A percentile compares a stretch with the other conserved stretches of the same genome.
These are phyloP conservation scores for Nettapus auritus DNA, from an alignment of 2,113 vertebrate species.

Conservation along the genomic window DNA sequence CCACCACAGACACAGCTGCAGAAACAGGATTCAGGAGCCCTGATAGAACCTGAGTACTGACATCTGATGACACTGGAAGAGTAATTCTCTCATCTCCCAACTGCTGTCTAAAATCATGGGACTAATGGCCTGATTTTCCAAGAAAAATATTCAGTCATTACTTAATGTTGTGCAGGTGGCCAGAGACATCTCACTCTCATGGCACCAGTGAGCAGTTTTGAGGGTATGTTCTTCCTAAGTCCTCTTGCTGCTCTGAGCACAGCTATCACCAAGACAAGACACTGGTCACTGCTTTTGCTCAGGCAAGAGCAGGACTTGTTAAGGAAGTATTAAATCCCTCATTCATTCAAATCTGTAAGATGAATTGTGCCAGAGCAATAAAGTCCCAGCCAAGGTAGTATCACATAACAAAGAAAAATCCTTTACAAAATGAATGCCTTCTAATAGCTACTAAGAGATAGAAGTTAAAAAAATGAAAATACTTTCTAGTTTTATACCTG, in stretches of 20 bases:
- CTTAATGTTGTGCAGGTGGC: not conserved
- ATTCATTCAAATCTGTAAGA: not conserved
- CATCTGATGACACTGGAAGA: not conserved
- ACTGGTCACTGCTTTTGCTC: not conserved
- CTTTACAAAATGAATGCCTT: not conserved
- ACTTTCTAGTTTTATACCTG: not conserved
- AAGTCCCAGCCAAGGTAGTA: not conserved
- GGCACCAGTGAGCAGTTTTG: not conserved
- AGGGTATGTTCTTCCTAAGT: not conserved
- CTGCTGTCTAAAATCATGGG: not conserved
- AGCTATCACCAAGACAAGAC: not conserved
- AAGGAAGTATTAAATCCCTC: not conserved
- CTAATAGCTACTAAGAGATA: not conserved
- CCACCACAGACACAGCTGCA: not conserved
- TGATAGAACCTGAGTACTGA: not conserved
- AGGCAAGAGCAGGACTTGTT: not conserved
- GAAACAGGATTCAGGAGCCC: fast-evolving
- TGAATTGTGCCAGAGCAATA: not conserved
- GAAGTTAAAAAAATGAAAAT: not conserved
- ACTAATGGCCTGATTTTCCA: not conserved
- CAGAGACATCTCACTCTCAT: not conserved
- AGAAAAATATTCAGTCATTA: not conserved
- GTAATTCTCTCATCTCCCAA: not conserved
- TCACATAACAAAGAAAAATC: not conserved
- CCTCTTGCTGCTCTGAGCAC: not conserved